Percentiles rank a stretch among this genome's conserved stretches.
Conservation (phyloP, 53 echinoderm and acorn worm genomes). For the Mesocentrotus franciscanus region DNA sequence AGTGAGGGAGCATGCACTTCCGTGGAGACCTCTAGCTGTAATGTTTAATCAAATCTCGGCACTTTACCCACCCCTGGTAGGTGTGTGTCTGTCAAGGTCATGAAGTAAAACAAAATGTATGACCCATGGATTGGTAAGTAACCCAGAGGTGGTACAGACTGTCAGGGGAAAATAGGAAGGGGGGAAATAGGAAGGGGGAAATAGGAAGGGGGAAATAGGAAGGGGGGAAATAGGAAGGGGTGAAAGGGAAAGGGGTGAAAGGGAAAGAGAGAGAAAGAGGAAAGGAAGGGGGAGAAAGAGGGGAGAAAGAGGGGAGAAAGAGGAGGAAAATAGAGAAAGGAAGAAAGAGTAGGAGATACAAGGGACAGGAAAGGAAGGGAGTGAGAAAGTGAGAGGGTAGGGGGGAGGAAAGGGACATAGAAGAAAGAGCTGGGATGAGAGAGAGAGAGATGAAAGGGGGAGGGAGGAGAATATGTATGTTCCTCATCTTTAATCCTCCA, state of each 20-base stretch:
- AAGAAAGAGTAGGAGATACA: not conserved
- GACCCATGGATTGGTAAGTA: not conserved
- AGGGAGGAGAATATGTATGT: not conserved
- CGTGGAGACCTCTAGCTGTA: not conserved
- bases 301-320: no score
- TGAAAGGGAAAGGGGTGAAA: not conserved
- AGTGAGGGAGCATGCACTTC: constrained; percentile 4
- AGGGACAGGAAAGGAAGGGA: not conserved
- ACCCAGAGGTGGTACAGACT: not conserved
- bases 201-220: not conserved
- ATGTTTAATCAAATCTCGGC: constrained; percentile 20
- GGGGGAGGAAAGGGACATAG: not conserved
- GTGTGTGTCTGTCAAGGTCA: not conserved
- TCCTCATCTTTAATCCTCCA: not conserved
- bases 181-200: not conserved
- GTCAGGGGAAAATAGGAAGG: not conserved
- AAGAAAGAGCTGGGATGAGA: not conserved
- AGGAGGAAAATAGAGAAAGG: no score
- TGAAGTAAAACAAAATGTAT: not conserved
- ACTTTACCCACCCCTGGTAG: not conserved
- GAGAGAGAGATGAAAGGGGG: not conserved
- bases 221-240: not conserved
- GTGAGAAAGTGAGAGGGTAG: constrained; percentile 16
- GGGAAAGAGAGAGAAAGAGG: not conserved
- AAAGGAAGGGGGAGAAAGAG: not conserved